phyloP scores from a whole-genome alignment of 2,888 invertebrate species.

The Salpingus planirostris region DNA sequence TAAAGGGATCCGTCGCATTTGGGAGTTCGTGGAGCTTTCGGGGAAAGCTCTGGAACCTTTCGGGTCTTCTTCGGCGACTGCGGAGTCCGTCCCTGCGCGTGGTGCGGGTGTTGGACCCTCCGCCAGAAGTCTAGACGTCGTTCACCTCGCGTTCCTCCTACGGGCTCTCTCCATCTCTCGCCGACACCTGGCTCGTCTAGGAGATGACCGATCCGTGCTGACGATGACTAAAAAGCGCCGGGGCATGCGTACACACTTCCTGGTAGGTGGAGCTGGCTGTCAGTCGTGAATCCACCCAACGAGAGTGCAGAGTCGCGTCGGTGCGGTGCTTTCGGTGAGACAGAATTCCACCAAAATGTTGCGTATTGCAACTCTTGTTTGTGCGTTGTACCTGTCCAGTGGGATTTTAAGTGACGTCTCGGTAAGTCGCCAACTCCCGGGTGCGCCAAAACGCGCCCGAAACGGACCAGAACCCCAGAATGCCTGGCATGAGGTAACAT shows the following conservation, averaged over 20 bases:
- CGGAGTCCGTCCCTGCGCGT: too few relatives aligned
- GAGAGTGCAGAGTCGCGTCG: constrained; percentile 31
- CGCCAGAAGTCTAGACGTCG: constrained; percentile 17
- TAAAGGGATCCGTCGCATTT: too few relatives aligned
- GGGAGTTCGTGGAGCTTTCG: too few relatives aligned
- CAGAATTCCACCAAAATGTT: constrained; percentile 45
- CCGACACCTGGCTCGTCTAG: constrained; percentile 5
- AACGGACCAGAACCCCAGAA: background rate
- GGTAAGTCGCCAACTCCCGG: constrained; percentile 39
- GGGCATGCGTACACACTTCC: constrained; percentile 28
- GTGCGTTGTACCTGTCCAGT: constrained; percentile 52
- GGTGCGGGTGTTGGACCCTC: too few relatives aligned
- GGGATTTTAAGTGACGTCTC: constrained; percentile 50
- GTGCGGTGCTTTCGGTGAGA: constrained; percentile 31
- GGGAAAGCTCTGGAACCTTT: too few relatives aligned
- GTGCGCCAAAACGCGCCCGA: background rate
- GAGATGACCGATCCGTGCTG: constrained; percentile 14
- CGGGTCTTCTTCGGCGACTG: too few relatives aligned
- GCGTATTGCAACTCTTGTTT: constrained; percentile 53
- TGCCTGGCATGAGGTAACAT: constrained; percentile 23
- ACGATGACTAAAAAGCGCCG: constrained; percentile 24
- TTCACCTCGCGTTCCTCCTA: constrained; percentile 8
- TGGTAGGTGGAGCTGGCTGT: constrained; percentile 38
- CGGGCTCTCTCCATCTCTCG: constrained; percentile 11
- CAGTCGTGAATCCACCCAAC: constrained; percentile 37